phyloP scores from a whole-genome alignment of 2,113 vertebrate genomes.

The Turnix velox region DNA sequence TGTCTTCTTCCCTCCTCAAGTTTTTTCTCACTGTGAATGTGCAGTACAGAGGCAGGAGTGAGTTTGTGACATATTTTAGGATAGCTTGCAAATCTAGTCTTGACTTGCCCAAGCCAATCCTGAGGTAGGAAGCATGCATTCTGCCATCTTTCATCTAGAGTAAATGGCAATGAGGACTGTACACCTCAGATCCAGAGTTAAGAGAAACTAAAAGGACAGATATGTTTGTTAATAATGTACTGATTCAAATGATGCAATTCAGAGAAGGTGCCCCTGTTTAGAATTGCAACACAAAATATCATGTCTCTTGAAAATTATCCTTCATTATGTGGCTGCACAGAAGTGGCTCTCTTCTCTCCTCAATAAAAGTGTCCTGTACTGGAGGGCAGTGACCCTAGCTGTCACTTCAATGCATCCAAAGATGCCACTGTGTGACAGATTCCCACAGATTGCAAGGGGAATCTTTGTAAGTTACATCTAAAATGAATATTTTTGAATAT shows the following conservation, averaged over 20 bases:
- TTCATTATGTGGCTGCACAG: neutral
- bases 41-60: neutral
- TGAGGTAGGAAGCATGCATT: neutral
- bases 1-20: rapidly evolving
- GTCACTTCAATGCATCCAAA: neutral
- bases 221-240: neutral
- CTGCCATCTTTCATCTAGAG: neutral
- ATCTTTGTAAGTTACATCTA: neutral
- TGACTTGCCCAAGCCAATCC: neutral
- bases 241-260: neutral
- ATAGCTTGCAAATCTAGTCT: neutral
- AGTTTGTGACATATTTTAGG: neutral
- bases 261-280: neutral
- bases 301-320: neutral
- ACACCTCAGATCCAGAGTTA: neutral
- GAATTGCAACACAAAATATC: neutral
- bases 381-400: neutral
- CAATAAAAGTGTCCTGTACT: neutral
- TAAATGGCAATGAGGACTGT: neutral
- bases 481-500: neutral
- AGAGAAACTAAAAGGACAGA: neutral
- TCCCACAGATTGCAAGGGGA: neutral
- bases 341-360: neutral
- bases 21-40: neutral
- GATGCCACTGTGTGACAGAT: neutral